Base-by-base conservation (phyloP, 2,888 invertebrate species). In the Aphodius granarius region DNA sequence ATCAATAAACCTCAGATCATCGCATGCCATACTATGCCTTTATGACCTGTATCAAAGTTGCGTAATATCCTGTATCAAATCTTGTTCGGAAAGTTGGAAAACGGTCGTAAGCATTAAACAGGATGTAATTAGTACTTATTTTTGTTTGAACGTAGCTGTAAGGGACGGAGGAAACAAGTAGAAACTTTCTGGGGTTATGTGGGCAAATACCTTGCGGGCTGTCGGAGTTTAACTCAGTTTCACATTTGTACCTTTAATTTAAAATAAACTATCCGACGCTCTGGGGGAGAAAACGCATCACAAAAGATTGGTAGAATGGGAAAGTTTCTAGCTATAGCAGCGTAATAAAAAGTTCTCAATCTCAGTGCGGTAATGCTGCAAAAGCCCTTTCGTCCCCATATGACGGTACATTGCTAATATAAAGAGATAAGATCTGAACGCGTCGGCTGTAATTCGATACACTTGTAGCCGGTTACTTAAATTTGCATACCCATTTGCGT, bases 401-500 rank as follows among this genome's bases (percentile, higher is more conserved):
- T 43, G 43, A 6, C 43, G 43, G 43, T 43, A 43, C 43, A 43
- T 43, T 19, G 65, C 16, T 20, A 19, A 21, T 68, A 68, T 20
- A 68, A 68, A 19, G 21, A 21, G 68, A 19, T 68, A 22, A 68
- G 20, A 19, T 21, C 68, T 20, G 20, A 22, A 22, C 68, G 21
- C 22, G 21, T 68, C 18, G 22, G 22, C 19, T 16, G 20, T 17
- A 68, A 68, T 68, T 68, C 22, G 68, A 68, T 68, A 68, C 68
- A 68, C 68, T 20, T 22, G 21, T 21, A 68, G 65, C 68, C 68
- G 16, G 68, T 68, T 68, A 68, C 68, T 21, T 17, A 68, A 18
- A 68, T 68, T 68, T 68, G 68, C 68, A 68, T 68, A 68, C 68
- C 20, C 22, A 68, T 68, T 68, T 68, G 68, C 68, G 21, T 68